Percentiles rank a stretch among this genome's conserved stretches.
Conservation (phyloP, 2,113 vertebrate species). For the Ascaphus truei region DNA sequence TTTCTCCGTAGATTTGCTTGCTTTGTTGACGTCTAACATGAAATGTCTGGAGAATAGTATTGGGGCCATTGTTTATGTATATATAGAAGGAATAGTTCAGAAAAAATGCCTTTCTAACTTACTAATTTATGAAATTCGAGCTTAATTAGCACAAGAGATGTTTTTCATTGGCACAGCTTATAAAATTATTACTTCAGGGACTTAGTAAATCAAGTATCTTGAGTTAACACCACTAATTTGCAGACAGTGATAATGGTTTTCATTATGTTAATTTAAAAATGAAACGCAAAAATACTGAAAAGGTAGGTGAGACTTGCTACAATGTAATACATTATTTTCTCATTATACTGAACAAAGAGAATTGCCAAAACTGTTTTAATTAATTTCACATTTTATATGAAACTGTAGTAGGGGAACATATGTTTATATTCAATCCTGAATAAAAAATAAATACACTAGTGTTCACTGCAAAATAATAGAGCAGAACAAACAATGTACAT, state of each 20-base stretch:
- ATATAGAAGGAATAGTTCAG: not conserved
- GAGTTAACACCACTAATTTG: slow-evolving; percentile 10
- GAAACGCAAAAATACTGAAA: not conserved
- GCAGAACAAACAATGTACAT: too few species aligned
- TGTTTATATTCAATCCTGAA: not conserved
- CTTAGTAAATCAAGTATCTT: not conserved
- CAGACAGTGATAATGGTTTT: slow-evolving; percentile 15
- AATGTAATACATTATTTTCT: slow-evolving; percentile 19
- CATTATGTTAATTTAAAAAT: slow-evolving; percentile 9
- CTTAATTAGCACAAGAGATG: not conserved
- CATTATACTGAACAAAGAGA: not conserved
- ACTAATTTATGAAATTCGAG: not conserved
- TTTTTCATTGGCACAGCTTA: slow-evolving; percentile 7
- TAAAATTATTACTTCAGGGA: not conserved
- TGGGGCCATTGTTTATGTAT: not conserved
- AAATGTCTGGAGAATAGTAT: not conserved
- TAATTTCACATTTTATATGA: slow-evolving; percentile 8
- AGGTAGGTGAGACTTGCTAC: not conserved
- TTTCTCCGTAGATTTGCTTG: too few species aligned
- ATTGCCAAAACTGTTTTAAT: not conserved
- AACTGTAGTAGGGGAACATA: not conserved
- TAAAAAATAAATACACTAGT: too few species aligned
- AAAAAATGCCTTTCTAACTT: not conserved
- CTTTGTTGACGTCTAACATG: too few species aligned
- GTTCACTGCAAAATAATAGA: too few species aligned